These are phyloP conservation scores for Manis crassicaudata DNA, from an alignment of 2,797 vertebrate genomes.

Conservation along the genomic window DNA sequence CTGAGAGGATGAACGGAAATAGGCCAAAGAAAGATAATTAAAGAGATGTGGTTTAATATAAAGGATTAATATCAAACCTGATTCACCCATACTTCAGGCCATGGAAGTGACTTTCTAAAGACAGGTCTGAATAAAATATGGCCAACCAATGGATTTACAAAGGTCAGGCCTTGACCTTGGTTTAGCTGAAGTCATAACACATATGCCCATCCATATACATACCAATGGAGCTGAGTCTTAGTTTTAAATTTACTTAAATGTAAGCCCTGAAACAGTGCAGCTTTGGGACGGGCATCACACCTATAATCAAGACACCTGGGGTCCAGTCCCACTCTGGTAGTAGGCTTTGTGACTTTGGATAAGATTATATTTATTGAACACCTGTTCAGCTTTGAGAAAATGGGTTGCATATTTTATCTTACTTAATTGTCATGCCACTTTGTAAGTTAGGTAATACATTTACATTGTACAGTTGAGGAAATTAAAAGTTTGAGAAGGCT, in stretches of 20 bases:
- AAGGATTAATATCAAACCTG: not conserved
- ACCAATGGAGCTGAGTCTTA: not conserved
- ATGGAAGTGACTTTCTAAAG: not conserved
- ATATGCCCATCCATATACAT: not conserved
- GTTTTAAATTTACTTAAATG: not conserved
- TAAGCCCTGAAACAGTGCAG: not conserved
- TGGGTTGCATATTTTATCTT: not conserved
- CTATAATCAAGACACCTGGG: not conserved
- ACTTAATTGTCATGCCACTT: not conserved
- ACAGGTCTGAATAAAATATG: slow-evolving; percentile 31
- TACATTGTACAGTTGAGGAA: not conserved
- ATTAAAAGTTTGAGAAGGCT: slow-evolving; percentile 10
- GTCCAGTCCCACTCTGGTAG: not conserved
- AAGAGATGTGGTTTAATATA: not conserved
- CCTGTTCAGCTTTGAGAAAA: slow-evolving; percentile 1
- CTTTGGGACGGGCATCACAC: not conserved
- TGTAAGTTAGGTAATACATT: not conserved
- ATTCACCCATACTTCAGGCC: not conserved
- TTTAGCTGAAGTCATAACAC: not conserved
- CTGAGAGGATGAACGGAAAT: not conserved
- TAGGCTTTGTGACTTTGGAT: not conserved
- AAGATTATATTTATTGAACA: not conserved
- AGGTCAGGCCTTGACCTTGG: not conserved
- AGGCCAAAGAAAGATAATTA: slow-evolving; percentile 6
- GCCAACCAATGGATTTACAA: not conserved